phyloP scores from a whole-genome alignment of 1,140 invertebrate species.

The Drosophila asahinai region DNA sequence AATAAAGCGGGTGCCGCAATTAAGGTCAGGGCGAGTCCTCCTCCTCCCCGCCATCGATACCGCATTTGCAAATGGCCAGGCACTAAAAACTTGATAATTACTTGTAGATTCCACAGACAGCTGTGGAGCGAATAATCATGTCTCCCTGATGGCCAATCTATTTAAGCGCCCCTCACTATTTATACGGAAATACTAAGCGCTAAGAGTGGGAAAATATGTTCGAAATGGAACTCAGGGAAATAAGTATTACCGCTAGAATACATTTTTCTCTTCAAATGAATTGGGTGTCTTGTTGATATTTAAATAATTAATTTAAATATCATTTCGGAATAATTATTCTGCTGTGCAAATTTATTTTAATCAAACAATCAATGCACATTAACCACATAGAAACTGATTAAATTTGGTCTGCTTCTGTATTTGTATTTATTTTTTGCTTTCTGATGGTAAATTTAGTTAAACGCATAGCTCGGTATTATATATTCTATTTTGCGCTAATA shows the following conservation, averaged over 20 bases:
- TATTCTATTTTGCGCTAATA: no score
- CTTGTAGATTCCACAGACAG: slow-evolving; percentile 35
- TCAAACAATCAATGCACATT: no score
- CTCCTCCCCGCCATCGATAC: slow-evolving; percentile 16
- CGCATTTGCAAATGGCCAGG: slow-evolving; percentile 40
- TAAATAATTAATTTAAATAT: no score
- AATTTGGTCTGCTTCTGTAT: no score
- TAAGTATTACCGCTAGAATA: no score
- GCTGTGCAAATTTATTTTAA: no score
- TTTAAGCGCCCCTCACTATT: slow-evolving; percentile 6
- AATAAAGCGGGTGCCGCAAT: slow-evolving; percentile 66
- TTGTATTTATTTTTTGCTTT: no score
- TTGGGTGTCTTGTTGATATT: no score
- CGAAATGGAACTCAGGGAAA: background rate
- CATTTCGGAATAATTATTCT: no score
- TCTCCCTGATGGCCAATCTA: slow-evolving; percentile 12
- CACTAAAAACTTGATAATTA: slow-evolving; percentile 58
- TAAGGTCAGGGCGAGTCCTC: slow-evolving; percentile 39
- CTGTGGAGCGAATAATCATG: slow-evolving; percentile 9
- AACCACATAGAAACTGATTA: no score
- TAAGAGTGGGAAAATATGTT: background rate
- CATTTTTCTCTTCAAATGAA: background rate
- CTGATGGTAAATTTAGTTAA: no score
- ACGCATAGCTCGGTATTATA: no score
- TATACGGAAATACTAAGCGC: background rate